These are phyloP conservation scores for Dasysyrphus tricinctus DNA, from an alignment of 2,888 invertebrate genomes.

Conservation along the genomic window DNA sequence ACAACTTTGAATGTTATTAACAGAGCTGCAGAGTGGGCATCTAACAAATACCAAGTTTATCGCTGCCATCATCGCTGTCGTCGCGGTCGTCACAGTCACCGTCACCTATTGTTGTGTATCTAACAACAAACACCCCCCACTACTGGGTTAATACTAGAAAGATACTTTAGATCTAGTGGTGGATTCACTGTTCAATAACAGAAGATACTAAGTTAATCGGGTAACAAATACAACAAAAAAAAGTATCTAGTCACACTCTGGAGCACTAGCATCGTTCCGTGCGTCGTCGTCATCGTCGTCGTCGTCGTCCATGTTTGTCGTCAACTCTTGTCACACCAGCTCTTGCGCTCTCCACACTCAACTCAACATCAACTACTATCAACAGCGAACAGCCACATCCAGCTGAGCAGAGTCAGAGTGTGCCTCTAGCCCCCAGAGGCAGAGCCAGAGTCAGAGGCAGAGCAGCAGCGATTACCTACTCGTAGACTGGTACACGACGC, in stretches of 20 bases:
- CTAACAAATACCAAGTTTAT: neutral
- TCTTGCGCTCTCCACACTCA: constrained; percentile 64
- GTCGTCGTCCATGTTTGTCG: constrained; percentile 37
- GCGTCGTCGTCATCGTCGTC: neutral
- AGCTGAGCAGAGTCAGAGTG: constrained; percentile 28
- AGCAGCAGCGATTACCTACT: constrained; percentile 38
- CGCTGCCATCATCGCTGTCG: neutral
- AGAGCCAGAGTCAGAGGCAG: constrained; percentile 5
- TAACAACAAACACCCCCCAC: constrained; percentile 25
- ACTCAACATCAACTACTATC: neutral
- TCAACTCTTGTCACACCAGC: constrained; percentile 68
- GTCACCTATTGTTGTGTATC: constrained; percentile 28
- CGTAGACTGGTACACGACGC: constrained; percentile 57
- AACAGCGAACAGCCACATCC: neutral
- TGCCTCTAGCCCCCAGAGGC: constrained; percentile 14
- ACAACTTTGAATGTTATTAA: neutral
- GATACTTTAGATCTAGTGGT: constrained; percentile 28
- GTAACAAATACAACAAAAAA: neutral
- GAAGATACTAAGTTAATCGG: constrained; percentile 57
- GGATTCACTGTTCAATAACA: constrained; percentile 63
- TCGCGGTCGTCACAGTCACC: too few species aligned
- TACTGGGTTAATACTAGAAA: neutral
- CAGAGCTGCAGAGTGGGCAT: constrained; percentile 8
- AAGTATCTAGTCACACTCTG: constrained; percentile 6
- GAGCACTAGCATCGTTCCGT: constrained; percentile 40